phyloP scores from a whole-genome alignment of 2,113 vertebrate genomes.

The Garra rufa region DNA sequence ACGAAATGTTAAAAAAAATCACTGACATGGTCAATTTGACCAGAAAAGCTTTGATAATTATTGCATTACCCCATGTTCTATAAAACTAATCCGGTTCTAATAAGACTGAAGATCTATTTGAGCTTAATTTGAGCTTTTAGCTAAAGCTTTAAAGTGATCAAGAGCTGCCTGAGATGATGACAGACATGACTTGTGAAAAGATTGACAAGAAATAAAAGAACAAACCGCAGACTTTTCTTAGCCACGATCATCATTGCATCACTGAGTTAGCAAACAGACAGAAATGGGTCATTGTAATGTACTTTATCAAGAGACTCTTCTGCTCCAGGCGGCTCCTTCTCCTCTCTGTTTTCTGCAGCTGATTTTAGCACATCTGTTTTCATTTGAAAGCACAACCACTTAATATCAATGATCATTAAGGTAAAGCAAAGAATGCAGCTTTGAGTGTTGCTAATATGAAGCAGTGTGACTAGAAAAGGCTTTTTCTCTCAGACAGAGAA shows the following conservation, averaged over 20 bases:
- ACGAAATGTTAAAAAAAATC: neutral
- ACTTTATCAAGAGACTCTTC: slow-evolving; percentile 4
- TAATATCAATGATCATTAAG: neutral
- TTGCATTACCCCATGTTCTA: neutral
- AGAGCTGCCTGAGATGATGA: neutral
- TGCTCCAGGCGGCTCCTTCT: neutral
- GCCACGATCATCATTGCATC: slow-evolving; percentile 10
- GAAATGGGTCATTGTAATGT: slow-evolving; percentile 43
- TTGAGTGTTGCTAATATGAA: neutral
- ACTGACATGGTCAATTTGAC: neutral
- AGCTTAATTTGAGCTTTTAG: neutral
- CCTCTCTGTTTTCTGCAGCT: slow-evolving; percentile 4
- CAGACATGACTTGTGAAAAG: slow-evolving; percentile 12
- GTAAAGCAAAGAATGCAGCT: neutral
- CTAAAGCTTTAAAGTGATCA: neutral
- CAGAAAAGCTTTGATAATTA: neutral
- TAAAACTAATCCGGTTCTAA: neutral
- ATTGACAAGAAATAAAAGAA: slow-evolving; percentile 4
- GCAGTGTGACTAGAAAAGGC: neutral
- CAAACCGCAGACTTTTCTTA: slow-evolving; percentile 2
- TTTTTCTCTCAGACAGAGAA: neutral
- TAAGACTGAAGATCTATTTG: neutral
- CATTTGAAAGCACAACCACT: neutral
- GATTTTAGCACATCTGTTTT: slow-evolving; percentile 13
- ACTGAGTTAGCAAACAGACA: slow-evolving; percentile 28